Base-by-base conservation (phyloP, 2,888 invertebrate species). In the Perizoma affinitatum region DNA sequence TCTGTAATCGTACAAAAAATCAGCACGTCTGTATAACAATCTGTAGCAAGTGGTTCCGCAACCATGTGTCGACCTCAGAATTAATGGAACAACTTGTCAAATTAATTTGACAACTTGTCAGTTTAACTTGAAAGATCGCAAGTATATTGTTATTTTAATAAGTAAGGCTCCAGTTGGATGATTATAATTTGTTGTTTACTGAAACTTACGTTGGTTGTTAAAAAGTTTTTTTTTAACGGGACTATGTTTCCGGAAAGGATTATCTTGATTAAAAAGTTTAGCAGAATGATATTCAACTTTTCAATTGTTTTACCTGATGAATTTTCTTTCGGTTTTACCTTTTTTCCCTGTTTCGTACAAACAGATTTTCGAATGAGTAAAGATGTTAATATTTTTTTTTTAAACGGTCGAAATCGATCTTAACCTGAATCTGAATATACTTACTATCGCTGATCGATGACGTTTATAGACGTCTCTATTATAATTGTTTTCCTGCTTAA, bases 121-220 rank as follows among this genome's bases (percentile, higher is more conserved):
- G 72, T 71, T 71, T 70, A 68, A 68, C 63, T 70, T 62, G 67
- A 68, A 59, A 59, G 49, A 65, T 63, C 47, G 54, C 47, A 44
- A 53, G 61, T 52, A 59, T 60, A 61, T 61, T 55, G 53, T 76
- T 66, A 75, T 76, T 72, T 74, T 72, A 73, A 68, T 72, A 63
- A 67, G 54, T 67, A 56, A 74, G 74, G 68, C 78, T 75, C 49
- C 72, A 72, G 76, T 75, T 76, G 71, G 70, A 63, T 65, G 73
- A 78, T 69, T 75, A 76, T 47, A 62, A 65, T 64, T 61, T 51
- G 58, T 61, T 65, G 65, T 67, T 58, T 59, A 61, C 33, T 35
- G 11, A 33, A 49, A 11, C 44, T 49, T 38, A 35, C 7, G 22
- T 22, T 44, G 49, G 49, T 33, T 61, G 54, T 53, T 69, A 54